These are phyloP conservation scores for Andinoacara biseriatus DNA, from an alignment of 2,113 vertebrate genomes.

Conservation along the genomic window DNA sequence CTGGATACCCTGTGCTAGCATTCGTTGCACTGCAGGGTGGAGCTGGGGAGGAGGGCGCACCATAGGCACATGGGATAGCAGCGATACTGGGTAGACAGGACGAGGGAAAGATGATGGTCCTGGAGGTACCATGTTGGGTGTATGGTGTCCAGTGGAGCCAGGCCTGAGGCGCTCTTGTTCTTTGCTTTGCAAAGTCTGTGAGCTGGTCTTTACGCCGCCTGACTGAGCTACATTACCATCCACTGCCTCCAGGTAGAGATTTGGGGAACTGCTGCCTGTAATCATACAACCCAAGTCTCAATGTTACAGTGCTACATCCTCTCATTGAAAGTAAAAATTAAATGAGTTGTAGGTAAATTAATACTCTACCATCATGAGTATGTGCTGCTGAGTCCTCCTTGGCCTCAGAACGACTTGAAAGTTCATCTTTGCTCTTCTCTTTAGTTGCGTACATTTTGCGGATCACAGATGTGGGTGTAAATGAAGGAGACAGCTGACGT, in stretches of 20 bases:
- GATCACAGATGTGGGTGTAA: constrained; percentile 98
- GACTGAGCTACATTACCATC: constrained; percentile 84
- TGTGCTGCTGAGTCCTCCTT: constrained; percentile 84
- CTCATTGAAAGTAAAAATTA: background rate
- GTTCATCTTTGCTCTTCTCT: constrained; percentile 94
- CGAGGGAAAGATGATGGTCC: constrained; percentile 88
- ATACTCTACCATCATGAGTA: constrained; percentile 83
- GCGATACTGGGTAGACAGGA: constrained; percentile 91
- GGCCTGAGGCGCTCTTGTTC: constrained; percentile 88
- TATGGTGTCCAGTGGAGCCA: constrained; percentile 86
- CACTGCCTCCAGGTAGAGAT: constrained; percentile 78
- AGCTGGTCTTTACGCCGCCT: constrained; percentile 79
- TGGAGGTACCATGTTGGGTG: constrained; percentile 85
- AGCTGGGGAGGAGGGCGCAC: constrained; percentile 91
- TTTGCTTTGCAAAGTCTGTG: constrained; percentile 83
- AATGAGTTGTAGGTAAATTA: background rate
- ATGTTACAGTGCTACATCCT: background rate
- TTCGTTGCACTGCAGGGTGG: constrained; percentile 93
- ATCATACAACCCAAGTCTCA: constrained; percentile 5
- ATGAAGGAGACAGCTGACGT: constrained; percentile 92
- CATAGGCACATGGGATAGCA: constrained; percentile 91
- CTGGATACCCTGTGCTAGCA: constrained; percentile 92
- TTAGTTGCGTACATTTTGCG: constrained; percentile 99
- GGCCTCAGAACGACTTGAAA: constrained; percentile 78
- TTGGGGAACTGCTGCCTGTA: constrained; percentile 77